Evolutionary conservation across 2,797 vertebrate species (phyloP), one percentile per base, ranked within the genome.

Genomic region (Merluccius polli): DNA sequence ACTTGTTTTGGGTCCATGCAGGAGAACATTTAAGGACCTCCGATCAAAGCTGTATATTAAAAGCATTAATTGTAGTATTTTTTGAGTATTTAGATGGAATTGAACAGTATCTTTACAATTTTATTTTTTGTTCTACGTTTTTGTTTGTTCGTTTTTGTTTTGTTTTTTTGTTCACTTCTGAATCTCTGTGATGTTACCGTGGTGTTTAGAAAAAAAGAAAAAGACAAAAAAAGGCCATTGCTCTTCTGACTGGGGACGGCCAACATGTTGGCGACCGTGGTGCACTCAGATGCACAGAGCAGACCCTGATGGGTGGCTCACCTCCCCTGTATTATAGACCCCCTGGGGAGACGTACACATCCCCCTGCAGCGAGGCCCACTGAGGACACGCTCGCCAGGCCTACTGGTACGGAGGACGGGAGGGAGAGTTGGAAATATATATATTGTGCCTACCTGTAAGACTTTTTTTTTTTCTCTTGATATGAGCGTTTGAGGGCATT

Each of bases 61-160:
- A 95, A 95, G 94, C 89, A 83, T 94, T 95, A 95, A 93, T 94
- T 89, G 93, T 98, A 95, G 94, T 90, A 94, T 96, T 95, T 94
- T 95, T 94, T 94, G 95, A 95, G 94, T 96, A 95, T 94, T 85
- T 93, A 94, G 93, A 93, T 93, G 93, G 83, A 90, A 87, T 83
- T 87, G 86, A 86, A 82, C 95, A 95, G 93, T 95, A 93, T 93
- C 90, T 92, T 93, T 94, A 89, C 87, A 85, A 90, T 92, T 92
- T 90, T 80, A 13, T 30, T 68, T 69, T 16, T 18, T 80, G 77
- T 87, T 84, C 82, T 83, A 93, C 89, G 91, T 93, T 90, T 92
- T 91, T 91, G 92, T 94, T 63, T 24, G 52, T 52, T 44, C 41
- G 52, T 10, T 63, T 3, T 65, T 27, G 92, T 94, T 90, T 87